These are phyloP conservation scores for Cyrtorhinus lividipennis DNA, from an alignment of 1,140 invertebrate species.

Conservation along the genomic window DNA sequence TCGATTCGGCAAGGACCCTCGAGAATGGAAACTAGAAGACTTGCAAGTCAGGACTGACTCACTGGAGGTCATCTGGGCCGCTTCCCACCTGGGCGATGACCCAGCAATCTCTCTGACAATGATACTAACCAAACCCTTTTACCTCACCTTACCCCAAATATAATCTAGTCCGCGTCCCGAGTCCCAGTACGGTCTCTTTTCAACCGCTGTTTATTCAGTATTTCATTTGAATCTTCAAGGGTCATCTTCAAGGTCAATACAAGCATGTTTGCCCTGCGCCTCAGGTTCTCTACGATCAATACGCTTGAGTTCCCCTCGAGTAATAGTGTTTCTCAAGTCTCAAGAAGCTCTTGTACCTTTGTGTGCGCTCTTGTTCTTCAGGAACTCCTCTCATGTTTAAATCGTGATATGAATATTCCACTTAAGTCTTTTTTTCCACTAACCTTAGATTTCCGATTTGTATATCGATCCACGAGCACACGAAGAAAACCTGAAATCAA, in stretches of 20 bases:
- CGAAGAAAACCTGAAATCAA: too few species aligned
- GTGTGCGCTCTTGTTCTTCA: neutral
- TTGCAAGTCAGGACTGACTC: constrained; percentile 7
- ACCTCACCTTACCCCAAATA: neutral
- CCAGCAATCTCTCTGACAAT: neutral
- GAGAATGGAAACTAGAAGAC: neutral
- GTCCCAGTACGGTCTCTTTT: too few species aligned
- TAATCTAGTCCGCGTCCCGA: neutral
- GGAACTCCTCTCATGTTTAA: neutral
- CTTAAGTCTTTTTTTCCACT: too few species aligned
- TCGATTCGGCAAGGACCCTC: neutral
- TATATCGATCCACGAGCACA: too few species aligned
- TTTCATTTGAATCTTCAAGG: constrained; percentile 5
- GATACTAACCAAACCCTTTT: neutral
- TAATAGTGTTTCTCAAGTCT: neutral
- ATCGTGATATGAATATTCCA: neutral
- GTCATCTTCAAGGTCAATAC: neutral
- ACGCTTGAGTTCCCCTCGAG: neutral
- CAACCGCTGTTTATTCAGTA: neutral
- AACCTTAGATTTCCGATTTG: too few species aligned
- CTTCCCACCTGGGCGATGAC: constrained; percentile 9
- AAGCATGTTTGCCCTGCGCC: neutral
- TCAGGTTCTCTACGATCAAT: neutral
- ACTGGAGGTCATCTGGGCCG: neutral
- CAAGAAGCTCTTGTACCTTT: neutral